Evolutionary conservation across 35 echinoderm and acorn worm species (phyloP), one percentile per base, ranked within the genome.

Genomic region (Eucidaris tribuloides): DNA sequence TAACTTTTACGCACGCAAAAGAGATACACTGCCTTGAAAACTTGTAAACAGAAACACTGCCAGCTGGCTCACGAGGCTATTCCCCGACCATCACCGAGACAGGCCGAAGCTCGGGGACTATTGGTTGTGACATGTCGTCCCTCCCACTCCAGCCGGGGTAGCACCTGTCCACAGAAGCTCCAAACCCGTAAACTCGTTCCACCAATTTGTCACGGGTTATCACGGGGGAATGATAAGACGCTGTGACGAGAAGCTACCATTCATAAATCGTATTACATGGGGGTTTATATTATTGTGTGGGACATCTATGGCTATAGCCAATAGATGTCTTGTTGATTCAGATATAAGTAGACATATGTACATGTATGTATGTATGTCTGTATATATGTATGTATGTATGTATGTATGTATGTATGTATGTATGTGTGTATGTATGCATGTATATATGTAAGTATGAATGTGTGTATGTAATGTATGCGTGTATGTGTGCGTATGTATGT

Each of bases 131-230:
- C 68, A 40, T 74, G 35, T 40, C 68, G 44, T 74, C 37, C 44
- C 35, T 33, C 37, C 34, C 68, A 74, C 68, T 74, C 68, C 68
- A 42, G 68, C 68, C 18, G 68, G 35, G 68, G 25, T 33, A 42
- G 68, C 68, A 74, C 68, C 68, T 74, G 68, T 74, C 68, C 37
- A 32, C 36, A 22, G 15, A 40, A 42, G 68, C 36, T 17, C 11
- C 68, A 25, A 24, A 40, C 38, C 68, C 68, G 68, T 74, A 42
- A 74, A 74, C 38, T 74, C 44, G 68, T 74, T 23, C 41, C 36
- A n/a, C 68, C 68, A 74, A 74, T 74, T 74, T 74, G 68, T 74
- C 68, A 74, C 35, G 68, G 68, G 68, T 74, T 74, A 74, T 74
- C 68, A 74, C 68, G 68, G 68, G 68, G 68, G 68, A 74, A 40